Evolutionary conservation across 2,797 vertebrate genomes (phyloP).

Genomic region (Lithobates pipiens): DNA sequence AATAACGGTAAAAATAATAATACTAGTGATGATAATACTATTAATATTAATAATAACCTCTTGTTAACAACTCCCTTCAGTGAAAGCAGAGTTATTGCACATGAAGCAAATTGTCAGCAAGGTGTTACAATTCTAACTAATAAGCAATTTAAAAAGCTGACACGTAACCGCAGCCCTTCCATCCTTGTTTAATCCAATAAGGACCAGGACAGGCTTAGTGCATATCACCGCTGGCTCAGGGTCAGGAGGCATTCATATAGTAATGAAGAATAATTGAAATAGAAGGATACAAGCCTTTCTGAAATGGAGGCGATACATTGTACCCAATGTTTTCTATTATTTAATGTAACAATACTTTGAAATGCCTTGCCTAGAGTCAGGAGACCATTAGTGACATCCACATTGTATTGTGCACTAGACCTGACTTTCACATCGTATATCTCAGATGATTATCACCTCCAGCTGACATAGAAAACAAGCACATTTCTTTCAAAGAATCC

Average conservation of each 20-base stretch:
- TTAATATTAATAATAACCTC: too few relatives aligned
- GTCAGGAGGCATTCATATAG: neutral
- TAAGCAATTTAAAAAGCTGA: neutral
- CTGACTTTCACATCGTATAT: neutral
- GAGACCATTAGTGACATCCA: neutral
- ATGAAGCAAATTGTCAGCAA: neutral
- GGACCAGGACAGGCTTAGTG: neutral
- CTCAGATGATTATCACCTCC: neutral
- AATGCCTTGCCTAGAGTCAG: slow-evolving; percentile 5
- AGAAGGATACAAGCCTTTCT: neutral
- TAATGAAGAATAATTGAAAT: neutral
- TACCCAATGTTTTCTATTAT: neutral
- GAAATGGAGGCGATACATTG: neutral
- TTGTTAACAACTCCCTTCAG: too few relatives aligned
- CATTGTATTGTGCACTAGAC: neutral
- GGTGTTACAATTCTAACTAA: neutral
- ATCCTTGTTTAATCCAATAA: neutral
- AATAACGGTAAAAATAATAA: too few relatives aligned
- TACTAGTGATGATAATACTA: too few relatives aligned
- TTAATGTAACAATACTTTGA: neutral
- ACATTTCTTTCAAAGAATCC: neutral
- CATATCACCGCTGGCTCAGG: neutral
- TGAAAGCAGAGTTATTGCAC: neutral
- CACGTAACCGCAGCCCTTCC: neutral
- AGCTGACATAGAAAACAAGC: neutral